A percentile compares a stretch with the other conserved stretches of the same genome.
phyloP scores from a whole-genome alignment of 2,797 vertebrate species.

The Enoplosus armatus region DNA sequence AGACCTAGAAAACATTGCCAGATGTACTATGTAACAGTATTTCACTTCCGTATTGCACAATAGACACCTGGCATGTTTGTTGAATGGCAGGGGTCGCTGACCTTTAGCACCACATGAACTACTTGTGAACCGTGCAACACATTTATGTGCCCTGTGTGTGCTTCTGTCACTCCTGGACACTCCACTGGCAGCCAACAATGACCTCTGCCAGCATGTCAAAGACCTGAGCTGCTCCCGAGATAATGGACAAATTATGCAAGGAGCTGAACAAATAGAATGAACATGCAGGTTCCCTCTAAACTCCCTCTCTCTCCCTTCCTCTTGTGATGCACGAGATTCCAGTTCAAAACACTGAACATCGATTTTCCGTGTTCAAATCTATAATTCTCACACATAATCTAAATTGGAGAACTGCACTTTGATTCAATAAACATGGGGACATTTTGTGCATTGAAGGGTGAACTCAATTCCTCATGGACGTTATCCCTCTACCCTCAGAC shows the following conservation, averaged over 20 bases:
- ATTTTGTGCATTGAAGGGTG: constrained; percentile 51
- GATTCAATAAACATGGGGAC: constrained; percentile 58
- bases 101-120: constrained; percentile 43
- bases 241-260: constrained; percentile 64
- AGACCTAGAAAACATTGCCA: not conserved
- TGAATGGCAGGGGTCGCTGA: constrained; percentile 46
- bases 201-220: constrained; percentile 56
- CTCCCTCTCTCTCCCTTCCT: constrained; percentile 16
- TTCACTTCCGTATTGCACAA: constrained; percentile 19
- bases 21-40: constrained; percentile 8
- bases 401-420: constrained; percentile 21
- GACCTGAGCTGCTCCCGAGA: constrained; percentile 49
- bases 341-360: constrained; percentile 10
- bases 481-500: constrained; percentile 53
- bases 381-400: constrained; percentile 25
- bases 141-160: constrained; percentile 42
- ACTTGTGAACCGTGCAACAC: constrained; percentile 32
- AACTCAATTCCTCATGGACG: constrained; percentile 47
- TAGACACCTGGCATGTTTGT: constrained; percentile 42
- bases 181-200: constrained; percentile 43
- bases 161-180: constrained; percentile 46
- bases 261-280: constrained; percentile 52
- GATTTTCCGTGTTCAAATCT: constrained; percentile 43
- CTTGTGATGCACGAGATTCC: constrained; percentile 13
- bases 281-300: constrained; percentile 13